These are phyloP conservation scores for Tetramorium alpestre DNA, from an alignment of 1,140 invertebrate species.

Conservation along the genomic window DNA sequence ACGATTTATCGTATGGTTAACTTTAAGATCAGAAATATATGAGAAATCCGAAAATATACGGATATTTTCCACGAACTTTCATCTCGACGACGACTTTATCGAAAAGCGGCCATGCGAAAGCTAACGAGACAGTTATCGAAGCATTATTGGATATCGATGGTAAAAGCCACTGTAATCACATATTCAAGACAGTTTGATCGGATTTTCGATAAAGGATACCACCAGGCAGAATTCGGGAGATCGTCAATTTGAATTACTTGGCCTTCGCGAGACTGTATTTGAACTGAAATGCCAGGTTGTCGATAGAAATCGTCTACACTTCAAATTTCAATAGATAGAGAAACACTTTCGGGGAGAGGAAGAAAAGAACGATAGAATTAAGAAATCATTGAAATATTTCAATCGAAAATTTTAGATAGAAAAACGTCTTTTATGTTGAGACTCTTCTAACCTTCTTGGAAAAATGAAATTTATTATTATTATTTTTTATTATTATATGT, in stretches of 20 bases:
- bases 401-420: not conserved
- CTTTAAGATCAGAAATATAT: not conserved
- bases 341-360: not conserved
- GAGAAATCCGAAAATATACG: not conserved
- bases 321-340: constrained; percentile 12
- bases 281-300: constrained; percentile 25
- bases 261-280: not conserved
- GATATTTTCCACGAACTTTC: not conserved
- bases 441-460: not conserved
- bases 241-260: constrained; percentile 22
- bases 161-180: constrained; percentile 25
- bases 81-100: not conserved
- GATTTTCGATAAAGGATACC: constrained; percentile 31
- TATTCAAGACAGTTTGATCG: constrained; percentile 49
- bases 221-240: constrained; percentile 12
- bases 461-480: not conserved
- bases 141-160: constrained; percentile 48
- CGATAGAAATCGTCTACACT: constrained; percentile 28
- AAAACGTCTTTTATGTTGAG: not conserved
- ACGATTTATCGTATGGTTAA: not conserved
- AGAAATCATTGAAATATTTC: not conserved
- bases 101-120: constrained; percentile 2
- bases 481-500: not conserved
- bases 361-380: no score
- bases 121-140: constrained; percentile 41